phyloP scores from a whole-genome alignment of 2,113 vertebrate species.

The Motacilla alba region DNA sequence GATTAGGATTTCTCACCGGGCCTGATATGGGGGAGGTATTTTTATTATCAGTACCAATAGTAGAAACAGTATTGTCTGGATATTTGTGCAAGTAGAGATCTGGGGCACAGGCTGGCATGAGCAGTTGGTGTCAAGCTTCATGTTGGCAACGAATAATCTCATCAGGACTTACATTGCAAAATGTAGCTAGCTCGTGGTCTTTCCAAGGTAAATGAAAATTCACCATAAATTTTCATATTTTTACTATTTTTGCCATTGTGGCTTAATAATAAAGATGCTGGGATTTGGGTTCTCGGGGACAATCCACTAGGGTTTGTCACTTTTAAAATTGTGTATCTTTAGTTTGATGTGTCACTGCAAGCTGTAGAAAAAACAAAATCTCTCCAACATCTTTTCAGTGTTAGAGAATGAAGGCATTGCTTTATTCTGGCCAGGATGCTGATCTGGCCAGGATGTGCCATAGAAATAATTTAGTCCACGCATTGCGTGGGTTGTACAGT shows the following conservation, averaged over 20 bases:
- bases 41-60: slow-evolving; percentile 34
- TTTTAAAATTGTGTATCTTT: not conserved
- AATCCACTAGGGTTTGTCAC: not conserved
- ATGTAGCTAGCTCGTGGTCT: not conserved
- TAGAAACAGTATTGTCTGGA: not conserved
- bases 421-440: not conserved
- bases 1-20: slow-evolving; percentile 41
- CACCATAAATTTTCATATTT: not conserved
- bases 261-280: not conserved
- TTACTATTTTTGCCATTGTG: not conserved
- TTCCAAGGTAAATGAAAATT: not conserved
- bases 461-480: not conserved
- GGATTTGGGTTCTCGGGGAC: not conserved
- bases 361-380: not conserved
- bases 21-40: not conserved
- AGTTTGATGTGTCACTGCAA: not conserved
- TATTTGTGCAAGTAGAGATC: slow-evolving; percentile 1
- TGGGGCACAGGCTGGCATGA: not conserved
- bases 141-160: not conserved
- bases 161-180: not conserved
- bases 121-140: not conserved
- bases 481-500: not conserved
- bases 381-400: not conserved
- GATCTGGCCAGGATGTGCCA: not conserved
- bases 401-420: not conserved